Evolutionary conservation across 2,113 vertebrate species (phyloP), one percentile per base, ranked within the genome.

Genomic region (Microtus oregoni): DNA sequence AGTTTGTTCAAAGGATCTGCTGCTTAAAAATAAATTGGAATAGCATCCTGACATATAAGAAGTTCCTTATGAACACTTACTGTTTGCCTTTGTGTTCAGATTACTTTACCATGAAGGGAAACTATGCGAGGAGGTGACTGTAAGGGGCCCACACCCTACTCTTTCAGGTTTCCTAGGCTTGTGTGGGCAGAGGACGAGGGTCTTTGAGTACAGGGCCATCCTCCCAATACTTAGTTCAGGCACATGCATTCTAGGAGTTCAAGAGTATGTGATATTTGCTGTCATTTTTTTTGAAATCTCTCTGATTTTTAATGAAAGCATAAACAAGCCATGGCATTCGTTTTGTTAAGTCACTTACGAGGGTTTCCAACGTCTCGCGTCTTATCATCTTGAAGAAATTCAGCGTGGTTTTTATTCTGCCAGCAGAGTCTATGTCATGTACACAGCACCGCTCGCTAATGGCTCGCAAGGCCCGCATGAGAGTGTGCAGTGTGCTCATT

Each of bases 341-440:
- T 98, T 98, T 97, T 89, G 70, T 68, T 91, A 94, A 76, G 90
- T 96, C 88, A 55, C 95, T 96, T 96, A 77, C 67, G 63, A 94
- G 94, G 94, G 61, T 93, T 98, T 95, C 63, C 94, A 96, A 32
- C 75, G 47, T 98, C 98, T 97, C 96, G 89, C 17, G 96, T 98
- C 87, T n/a, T 97, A 86, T 96, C 93, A 86, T 70, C 90, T 63
- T 95, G 79, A 77, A 79, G 72, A 94, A 86, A 83, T 90, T 87
- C n/a, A 73, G 93, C 78, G 63, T 96, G 96, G 88, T 97, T 97
- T 98, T 96, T 68, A 86, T 85, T 97, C 94, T 98, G 95, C 97
- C 97, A 95, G 94, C 95, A 97, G 92, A 72, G 85, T 93, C 96
- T 97, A 67, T 90, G 58, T 24, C 7, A 70, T 72, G 86, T 72